phyloP scores from a whole-genome alignment of 2,888 invertebrate genomes.

The Drosophila longiperda region DNA sequence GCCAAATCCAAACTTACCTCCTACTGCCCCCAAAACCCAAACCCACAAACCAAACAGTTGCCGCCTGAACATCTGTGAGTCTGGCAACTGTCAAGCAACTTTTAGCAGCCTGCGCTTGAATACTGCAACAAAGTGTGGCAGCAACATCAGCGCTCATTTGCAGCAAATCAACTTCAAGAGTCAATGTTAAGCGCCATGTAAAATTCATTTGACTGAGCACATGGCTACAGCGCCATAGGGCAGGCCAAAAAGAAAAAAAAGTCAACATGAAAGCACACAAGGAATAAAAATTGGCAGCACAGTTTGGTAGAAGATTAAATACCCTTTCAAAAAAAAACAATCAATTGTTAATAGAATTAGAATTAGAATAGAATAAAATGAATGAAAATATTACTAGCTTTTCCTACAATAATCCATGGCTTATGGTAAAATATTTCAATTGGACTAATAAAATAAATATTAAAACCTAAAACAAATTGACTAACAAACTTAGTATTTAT shows the following conservation, averaged over 20 bases:
- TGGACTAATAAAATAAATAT: neutral
- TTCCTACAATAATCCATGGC: neutral
- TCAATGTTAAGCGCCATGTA: constrained; percentile 65
- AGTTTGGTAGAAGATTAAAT: neutral
- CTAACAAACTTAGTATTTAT: neutral
- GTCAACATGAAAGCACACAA: constrained; percentile 1
- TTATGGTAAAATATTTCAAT: neutral
- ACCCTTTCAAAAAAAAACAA: neutral
- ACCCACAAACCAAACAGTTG: neutral
- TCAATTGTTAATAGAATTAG: too few species aligned
- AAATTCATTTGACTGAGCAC: constrained; percentile 74
- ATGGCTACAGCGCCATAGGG: constrained; percentile 32
- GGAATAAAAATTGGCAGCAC: neutral
- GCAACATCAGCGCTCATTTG: constrained; percentile 67
- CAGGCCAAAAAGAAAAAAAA: constrained; percentile 9
- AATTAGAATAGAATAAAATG: too few species aligned
- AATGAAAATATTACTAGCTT: neutral
- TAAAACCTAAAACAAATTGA: neutral
- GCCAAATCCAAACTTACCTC: constrained; percentile 45
- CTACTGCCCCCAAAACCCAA: neutral
- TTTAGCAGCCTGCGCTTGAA: constrained; percentile 31
- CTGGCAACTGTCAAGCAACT: constrained; percentile 47
- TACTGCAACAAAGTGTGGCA: constrained; percentile 30
- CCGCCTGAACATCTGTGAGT: constrained; percentile 22
- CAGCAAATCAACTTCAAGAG: constrained; percentile 72